Evolutionary conservation across 2,113 vertebrate genomes (phyloP).

Genomic region (Propithecus coquereli): DNA sequence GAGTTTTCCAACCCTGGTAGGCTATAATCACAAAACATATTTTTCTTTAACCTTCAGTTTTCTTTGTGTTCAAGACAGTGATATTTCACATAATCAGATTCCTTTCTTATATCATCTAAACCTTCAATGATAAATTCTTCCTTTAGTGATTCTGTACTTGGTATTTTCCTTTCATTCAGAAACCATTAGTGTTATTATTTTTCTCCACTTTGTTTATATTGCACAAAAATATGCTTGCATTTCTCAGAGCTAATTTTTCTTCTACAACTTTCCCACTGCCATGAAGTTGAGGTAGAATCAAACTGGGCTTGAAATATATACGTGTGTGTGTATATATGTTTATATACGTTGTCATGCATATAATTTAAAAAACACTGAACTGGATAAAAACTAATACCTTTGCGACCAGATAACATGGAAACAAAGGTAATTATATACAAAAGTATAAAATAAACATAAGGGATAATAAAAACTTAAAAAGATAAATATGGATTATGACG

Average conservation of each 20-base stretch:
- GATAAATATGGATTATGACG: not conserved
- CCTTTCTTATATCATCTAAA: not conserved
- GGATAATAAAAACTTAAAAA: not conserved
- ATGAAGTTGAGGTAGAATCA: not conserved
- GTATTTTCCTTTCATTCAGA: slow-evolving; percentile 11
- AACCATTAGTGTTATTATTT: not conserved
- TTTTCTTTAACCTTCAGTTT: slow-evolving; percentile 17
- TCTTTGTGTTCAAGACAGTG: not conserved
- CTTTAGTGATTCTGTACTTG: not conserved
- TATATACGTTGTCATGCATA: not conserved
- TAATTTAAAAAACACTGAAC: not conserved
- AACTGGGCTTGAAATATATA: not conserved
- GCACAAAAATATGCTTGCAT: not conserved
- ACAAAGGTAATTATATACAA: not conserved
- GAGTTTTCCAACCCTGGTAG: not conserved
- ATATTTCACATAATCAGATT: slow-evolving; percentile 29
- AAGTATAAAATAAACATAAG: not conserved
- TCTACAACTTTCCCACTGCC: not conserved
- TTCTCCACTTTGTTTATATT: not conserved
- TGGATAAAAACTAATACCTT: not conserved
- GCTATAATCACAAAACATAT: not conserved
- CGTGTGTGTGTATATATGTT: not conserved
- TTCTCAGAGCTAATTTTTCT: not conserved
- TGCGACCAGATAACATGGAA: not conserved
- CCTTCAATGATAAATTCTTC: not conserved